Evolutionary conservation across 2,797 vertebrate species (phyloP), one percentile per base, ranked within the genome.

Genomic region (Pagetopsis macropterus): DNA sequence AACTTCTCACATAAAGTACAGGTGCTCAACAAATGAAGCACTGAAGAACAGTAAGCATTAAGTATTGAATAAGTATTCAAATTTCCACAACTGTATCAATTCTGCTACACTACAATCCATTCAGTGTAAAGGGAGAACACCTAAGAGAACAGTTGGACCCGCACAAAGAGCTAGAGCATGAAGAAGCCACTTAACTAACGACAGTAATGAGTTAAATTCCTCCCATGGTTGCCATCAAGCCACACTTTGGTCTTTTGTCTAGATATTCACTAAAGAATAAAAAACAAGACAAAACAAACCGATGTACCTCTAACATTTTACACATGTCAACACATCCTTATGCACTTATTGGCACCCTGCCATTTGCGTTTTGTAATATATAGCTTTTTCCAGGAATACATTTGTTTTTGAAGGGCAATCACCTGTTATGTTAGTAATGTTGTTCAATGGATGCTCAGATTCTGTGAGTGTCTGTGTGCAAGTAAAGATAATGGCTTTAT

Each of bases 401-500:
- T 49, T 79, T 58, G 15, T 74, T 82, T 79, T 70, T 75, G 65
- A 69, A 86, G 76, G 57, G 48, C 27, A 17, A 44, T 84, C 45
- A 49, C 37, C 19, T 67, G 27, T 27, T 27, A 27, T 5, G 27
- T 5, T 27, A 27, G 27, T 27, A 5, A 86, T 85, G 43, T 73
- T 50, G 65, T 67, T 78, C 61, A 41, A 31, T 49, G 70, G 58
- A 74, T 49, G 52, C 45, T 78, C 60, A 52, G 59, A 71, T 75
- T 78, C 31, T 59, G 56, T 48, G 40, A 79, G 50, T 43, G 12
- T 62, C 12, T 62, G 61, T 78, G 59, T 59, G 56, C 45, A 31
- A 79, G 51, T 46, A 84, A 46, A 83, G 84, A 87, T 84, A 81
- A 69, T 54, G 44, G 58, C 65, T 76, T 79, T 86, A 89, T 83